Percentiles rank a stretch among this genome's conserved stretches.
phyloP scores from a whole-genome alignment of 2,888 invertebrate species.

The Hybos culiciformis region DNA sequence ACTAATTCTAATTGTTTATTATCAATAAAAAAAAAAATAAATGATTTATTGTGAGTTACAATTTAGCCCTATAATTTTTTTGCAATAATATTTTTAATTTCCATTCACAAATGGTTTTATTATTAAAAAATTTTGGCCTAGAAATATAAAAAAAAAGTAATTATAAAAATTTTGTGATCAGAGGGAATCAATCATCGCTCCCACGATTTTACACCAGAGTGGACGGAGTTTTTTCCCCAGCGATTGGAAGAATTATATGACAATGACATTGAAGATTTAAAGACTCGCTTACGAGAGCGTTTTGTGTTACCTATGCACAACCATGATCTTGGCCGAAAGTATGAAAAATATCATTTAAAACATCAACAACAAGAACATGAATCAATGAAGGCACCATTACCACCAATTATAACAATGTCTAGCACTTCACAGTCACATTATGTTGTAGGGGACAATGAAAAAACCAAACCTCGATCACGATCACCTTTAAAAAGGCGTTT shows the following conservation, averaged over 20 bases:
- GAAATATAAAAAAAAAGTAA: background rate
- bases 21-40: background rate
- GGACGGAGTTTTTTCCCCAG: conserved; percentile 70
- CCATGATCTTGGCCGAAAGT: conserved; percentile 43
- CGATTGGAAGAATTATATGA: conserved; percentile 64
- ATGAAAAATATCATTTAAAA: conserved; percentile 51
- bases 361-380: conserved; percentile 21
- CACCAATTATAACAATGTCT: conserved; percentile 20
- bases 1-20: no score
- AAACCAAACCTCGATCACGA: background rate
- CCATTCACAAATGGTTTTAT: no score
- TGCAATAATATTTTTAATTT: no score
- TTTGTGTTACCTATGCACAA: conserved; percentile 30
- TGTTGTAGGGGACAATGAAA: background rate
- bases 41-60: no score
- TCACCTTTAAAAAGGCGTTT: background rate
- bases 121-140: no score
- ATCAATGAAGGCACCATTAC: conserved; percentile 10
- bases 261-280: conserved; percentile 44
- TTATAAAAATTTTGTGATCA: conserved; percentile 9
- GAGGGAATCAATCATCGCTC: conserved; percentile 47
- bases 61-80: no score
- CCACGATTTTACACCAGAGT: conserved; percentile 75
- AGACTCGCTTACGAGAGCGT: conserved; percentile 22
- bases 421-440: background rate